phyloP scores from a whole-genome alignment of 2,888 invertebrate species.

The Dasypogon diadema region DNA sequence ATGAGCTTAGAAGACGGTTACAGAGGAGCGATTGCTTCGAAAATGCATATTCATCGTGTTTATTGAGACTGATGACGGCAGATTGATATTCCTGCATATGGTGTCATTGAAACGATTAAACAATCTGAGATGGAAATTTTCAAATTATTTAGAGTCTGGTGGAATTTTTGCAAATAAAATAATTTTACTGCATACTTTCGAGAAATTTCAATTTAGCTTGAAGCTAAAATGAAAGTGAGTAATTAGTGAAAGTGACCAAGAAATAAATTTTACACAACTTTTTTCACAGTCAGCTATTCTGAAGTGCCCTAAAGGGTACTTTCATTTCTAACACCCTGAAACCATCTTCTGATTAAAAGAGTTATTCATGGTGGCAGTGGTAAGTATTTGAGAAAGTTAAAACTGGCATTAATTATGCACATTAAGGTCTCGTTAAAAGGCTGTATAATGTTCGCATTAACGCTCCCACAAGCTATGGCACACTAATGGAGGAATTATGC shows the following conservation, averaged over 20 bases:
- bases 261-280: constrained; percentile 20
- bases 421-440: constrained; percentile 47
- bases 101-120: too few species aligned
- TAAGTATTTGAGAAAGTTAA: constrained; percentile 40
- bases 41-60: too few species aligned
- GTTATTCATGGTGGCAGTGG: constrained; percentile 17
- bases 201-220: too few species aligned
- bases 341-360: constrained; percentile 16
- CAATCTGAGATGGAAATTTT: too few species aligned
- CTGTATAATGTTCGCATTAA: constrained; percentile 45
- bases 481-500: constrained; percentile 44
- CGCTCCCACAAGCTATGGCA: constrained; percentile 20
- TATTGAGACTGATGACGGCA: too few species aligned
- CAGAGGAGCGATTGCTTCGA: too few species aligned
- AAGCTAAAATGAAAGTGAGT: background rate
- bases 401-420: constrained; percentile 47
- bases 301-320: background rate
- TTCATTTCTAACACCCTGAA: background rate
- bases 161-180: too few species aligned
- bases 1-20: too few species aligned
- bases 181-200: too few species aligned
- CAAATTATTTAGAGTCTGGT: too few species aligned
- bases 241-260: constrained; percentile 24
- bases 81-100: too few species aligned
- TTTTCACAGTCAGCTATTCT: constrained; percentile 10